A percentile compares a stretch with the other conserved stretches of the same genome.
Evolutionary conservation across 37 sponge, comb jelly and placozoan species (phyloP).

Genomic region (Geodia barretti): DNA sequence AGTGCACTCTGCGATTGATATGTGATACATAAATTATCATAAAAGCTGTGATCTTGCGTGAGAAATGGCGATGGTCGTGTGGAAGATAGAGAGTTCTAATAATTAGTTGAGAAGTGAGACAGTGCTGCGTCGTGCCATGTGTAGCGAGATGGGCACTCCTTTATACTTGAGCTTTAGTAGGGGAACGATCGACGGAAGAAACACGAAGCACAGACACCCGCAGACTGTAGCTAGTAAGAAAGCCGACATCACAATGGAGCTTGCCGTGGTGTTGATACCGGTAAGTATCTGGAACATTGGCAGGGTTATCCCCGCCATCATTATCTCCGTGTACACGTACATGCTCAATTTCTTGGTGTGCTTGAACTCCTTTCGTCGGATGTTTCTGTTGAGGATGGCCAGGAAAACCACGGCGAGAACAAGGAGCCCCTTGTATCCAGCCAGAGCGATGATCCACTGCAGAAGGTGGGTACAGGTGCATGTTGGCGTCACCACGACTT

Average conservation of each 20-base stretch:
- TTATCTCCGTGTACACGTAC: conserved; percentile 14
- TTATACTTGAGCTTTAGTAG: conserved; percentile 7
- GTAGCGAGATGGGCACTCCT: not conserved
- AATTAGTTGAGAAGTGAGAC: not conserved
- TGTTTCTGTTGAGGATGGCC: conserved; percentile 25
- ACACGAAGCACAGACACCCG: conserved; percentile 1
- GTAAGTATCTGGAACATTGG: conserved; percentile 7
- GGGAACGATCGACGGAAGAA: conserved; percentile 19
- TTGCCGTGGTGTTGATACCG: not conserved
- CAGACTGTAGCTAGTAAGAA: not conserved
- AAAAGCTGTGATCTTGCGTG: no score
- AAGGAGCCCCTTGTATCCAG: not conserved
- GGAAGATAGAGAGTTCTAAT: not conserved
- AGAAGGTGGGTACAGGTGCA: conserved; percentile 5
- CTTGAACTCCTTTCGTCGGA: conserved; percentile 14
- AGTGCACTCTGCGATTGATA: no score
- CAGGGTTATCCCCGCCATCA: not conserved
- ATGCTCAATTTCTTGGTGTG: conserved; percentile 45
- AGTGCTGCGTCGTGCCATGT: not conserved
- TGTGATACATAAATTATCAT: no score
- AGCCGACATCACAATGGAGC: not conserved
- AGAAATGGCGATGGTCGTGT: no score
- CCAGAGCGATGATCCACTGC: not conserved
- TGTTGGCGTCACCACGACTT: not conserved
- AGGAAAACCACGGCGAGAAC: conserved; percentile 2